Percentiles rank a stretch among this genome's conserved stretches.
These are phyloP conservation scores for Morone saxatilis DNA, from an alignment of 2,113 vertebrate genomes.

Conservation along the genomic window DNA sequence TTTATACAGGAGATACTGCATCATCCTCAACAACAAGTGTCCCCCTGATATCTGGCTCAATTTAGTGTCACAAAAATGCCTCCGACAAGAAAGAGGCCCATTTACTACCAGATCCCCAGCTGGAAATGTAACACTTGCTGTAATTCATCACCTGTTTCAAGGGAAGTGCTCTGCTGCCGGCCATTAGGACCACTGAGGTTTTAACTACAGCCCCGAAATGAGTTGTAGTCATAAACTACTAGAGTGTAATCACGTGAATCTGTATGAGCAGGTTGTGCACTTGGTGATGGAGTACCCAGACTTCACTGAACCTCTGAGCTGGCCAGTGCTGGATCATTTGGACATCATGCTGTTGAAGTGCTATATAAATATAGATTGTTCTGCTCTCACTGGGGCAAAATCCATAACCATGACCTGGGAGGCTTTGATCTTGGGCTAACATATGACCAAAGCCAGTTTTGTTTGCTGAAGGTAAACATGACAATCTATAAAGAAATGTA, in stretches of 20 bases:
- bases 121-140: conserved; percentile 72
- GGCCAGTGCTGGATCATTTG: conserved; percentile 71
- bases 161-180: conserved; percentile 69
- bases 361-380: conserved; percentile 83
- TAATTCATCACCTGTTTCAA: conserved; percentile 80
- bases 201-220: conserved; percentile 68
- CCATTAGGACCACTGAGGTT: conserved; percentile 73
- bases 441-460: conserved; percentile 67
- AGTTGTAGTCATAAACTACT: conserved; percentile 68
- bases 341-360: conserved; percentile 72
- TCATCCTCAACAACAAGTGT: conserved; percentile 53
- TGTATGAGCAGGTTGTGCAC: conserved; percentile 70
- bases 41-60: conserved; percentile 46
- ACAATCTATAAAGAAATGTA: conserved; percentile 53
- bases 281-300: conserved; percentile 71
- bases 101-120: conserved; percentile 69
- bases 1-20: conserved; percentile 46
- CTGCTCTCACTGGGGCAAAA: conserved; percentile 71
- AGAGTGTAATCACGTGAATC: conserved; percentile 74
- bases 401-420: conserved; percentile 75
- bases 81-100: conserved; percentile 54
- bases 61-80: conserved; percentile 58
- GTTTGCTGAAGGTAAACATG: conserved; percentile 72
- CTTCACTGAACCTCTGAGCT: conserved; percentile 67
- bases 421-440: conserved; percentile 66